These are phyloP conservation scores for Dipodomys spectabilis DNA, from an alignment of 2,113 vertebrate species.

Conservation along the genomic window DNA sequence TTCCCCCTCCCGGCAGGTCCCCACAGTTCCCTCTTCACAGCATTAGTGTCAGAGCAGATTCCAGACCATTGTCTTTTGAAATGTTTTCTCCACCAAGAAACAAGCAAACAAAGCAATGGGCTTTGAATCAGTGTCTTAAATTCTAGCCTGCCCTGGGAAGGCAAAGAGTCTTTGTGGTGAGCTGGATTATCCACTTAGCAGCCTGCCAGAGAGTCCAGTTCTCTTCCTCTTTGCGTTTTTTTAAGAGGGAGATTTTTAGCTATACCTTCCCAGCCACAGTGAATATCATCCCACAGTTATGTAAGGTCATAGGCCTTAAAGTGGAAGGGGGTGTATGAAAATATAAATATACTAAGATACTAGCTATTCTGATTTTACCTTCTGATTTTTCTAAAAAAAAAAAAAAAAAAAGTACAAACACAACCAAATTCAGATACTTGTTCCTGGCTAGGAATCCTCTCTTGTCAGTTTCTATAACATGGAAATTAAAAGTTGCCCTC, in stretches of 20 bases:
- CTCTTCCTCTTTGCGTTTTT: neutral
- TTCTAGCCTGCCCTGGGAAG: slow-evolving; percentile 31
- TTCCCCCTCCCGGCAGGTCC: neutral
- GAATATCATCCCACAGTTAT: slow-evolving; percentile 12
- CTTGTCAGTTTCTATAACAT: neutral
- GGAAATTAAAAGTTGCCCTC: neutral
- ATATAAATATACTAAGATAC: neutral
- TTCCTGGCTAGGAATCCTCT: neutral
- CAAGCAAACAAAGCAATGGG: slow-evolving; percentile 7
- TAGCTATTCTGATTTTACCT: slow-evolving; percentile 7
- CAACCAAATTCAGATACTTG: neutral
- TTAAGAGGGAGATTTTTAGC: slow-evolving; percentile 25
- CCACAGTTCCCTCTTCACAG: slow-evolving; percentile 37
- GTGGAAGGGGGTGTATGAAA: neutral
- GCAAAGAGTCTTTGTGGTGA: slow-evolving; percentile 49
- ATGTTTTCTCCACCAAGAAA: slow-evolving; percentile 17
- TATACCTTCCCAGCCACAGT: neutral
- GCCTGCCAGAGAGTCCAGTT: neutral
- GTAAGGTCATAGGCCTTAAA: slow-evolving; percentile 29
- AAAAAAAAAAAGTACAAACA: neutral
- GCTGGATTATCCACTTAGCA: slow-evolving; percentile 52
- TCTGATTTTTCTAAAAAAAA: neutral
- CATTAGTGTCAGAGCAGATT: slow-evolving; percentile 32
- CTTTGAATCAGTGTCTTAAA: slow-evolving; percentile 55
- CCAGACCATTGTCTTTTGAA: slow-evolving; percentile 36